Percentiles rank a stretch among this genome's conserved stretches.
Evolutionary conservation across 2,888 invertebrate species (phyloP).

Genomic region (Amphiduros pacificus): DNA sequence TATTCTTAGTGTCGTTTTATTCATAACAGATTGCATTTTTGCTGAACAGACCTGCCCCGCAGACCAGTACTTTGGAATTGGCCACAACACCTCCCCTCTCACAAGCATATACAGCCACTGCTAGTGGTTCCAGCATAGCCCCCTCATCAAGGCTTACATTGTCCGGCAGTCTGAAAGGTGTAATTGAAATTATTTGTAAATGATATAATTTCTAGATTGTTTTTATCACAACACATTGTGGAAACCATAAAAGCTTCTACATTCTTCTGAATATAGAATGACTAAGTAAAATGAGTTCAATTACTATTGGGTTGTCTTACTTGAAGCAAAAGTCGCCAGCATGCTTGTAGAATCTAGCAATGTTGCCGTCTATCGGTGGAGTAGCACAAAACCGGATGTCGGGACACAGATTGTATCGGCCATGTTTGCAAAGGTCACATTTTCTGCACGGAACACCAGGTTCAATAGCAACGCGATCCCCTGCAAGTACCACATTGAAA

Average conservation of each 20-base stretch:
- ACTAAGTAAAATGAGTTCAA: too few species aligned
- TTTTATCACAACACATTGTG: too few species aligned
- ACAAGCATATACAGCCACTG: constrained; percentile 52
- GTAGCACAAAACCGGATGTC: constrained; percentile 49
- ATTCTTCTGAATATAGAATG: too few species aligned
- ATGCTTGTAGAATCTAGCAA: constrained; percentile 38
- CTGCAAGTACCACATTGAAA: constrained; percentile 22
- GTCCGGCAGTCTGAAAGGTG: constrained; percentile 43
- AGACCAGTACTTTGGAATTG: constrained; percentile 46
- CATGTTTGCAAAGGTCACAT: constrained; percentile 39
- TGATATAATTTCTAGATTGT: too few species aligned
- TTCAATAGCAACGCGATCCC: constrained; percentile 46
- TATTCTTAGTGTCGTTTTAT: too few species aligned
- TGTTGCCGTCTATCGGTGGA: constrained; percentile 42
- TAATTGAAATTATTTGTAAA: too few species aligned
- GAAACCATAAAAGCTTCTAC: too few species aligned
- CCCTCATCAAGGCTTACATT: constrained; percentile 49
- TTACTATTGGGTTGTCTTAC: too few species aligned
- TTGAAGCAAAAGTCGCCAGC: constrained; percentile 46
- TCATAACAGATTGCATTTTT: too few species aligned
- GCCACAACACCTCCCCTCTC: constrained; percentile 41
- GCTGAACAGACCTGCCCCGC: constrained; percentile 47
- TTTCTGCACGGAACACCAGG: constrained; percentile 43
- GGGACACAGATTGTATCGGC: constrained; percentile 43
- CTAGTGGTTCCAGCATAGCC: constrained; percentile 49